phyloP scores from a whole-genome alignment of 2,888 invertebrate genomes.

The Polietes domitor region DNA sequence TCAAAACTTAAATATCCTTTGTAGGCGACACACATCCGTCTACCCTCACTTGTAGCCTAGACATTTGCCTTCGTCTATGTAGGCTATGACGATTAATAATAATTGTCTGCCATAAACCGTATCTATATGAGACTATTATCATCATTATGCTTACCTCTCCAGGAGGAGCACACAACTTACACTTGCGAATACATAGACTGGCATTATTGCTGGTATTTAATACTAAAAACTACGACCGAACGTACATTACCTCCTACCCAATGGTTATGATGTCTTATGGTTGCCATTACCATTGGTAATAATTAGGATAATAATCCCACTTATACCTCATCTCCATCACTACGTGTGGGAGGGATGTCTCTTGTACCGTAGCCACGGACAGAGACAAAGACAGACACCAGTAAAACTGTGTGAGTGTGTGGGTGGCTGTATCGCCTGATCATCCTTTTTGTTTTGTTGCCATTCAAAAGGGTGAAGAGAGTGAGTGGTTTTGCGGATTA shows the following conservation, averaged over 20 bases:
- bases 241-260: constrained; percentile 1
- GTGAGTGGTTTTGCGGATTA: no score
- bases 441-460: no score
- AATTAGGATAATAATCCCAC: constrained; percentile 26
- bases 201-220: neutral
- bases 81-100: neutral
- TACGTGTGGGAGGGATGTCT: neutral
- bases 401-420: no score
- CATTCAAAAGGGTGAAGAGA: no score
- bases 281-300: constrained; percentile 14
- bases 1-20: no score
- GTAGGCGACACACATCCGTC: no score
- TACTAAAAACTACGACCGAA: neutral
- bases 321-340: constrained; percentile 1
- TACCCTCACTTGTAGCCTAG: no score
- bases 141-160: neutral
- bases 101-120: neutral
- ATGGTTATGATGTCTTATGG: neutral
- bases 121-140: neutral
- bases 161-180: neutral
- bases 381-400: neutral
- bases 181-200: neutral
- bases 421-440: no score
- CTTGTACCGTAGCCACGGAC: neutral
- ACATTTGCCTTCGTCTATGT: no score